Base-by-base conservation (phyloP, 2,113 vertebrate species). In the Cryptomyrus ogoouensis region DNA sequence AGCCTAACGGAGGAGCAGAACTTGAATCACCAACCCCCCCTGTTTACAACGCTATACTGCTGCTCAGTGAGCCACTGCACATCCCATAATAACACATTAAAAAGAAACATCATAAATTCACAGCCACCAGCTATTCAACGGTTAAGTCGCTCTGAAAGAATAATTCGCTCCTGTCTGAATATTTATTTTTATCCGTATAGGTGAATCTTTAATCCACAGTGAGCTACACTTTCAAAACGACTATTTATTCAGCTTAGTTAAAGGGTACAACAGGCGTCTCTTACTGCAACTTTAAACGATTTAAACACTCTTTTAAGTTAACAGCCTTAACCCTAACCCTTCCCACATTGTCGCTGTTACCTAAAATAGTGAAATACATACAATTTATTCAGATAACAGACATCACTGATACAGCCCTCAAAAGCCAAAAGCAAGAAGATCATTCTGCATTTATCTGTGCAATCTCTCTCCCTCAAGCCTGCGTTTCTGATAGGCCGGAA, bases 171-270 rank as follows among this genome's bases (percentile, higher is more conserved):
- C 74, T 42, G 35, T 80, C 74, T 80, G 35, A 80, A 80, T 42
- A 80, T 80, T 80, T 70, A 70, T 70, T 70, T 70, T 31, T 70
- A 70, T 31, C 62, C n/a, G n/a, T 70, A 70, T 70, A 70, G 62
- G 62, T 70, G 62, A 31, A 31, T 27, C 62, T 70, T 70, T 80
- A 80, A 80, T 80, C 74, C 74, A 19, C 3, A 80, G 74, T 42
- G 74, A 80, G 74, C 35, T 80, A 80, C 74, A 80, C 74, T 80
- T 39, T 80, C 74, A 80, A 80, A 35, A 80, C 31, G n/a, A 31
- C 62, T 70, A 39, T 80, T 80, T 80, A 80, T 42, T 42, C 74
- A 80, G 74, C 74, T 80, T 80, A 80, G 31, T 80, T 77, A 80
- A 39, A 80, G 74, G 31, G 74, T 80, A 39, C 74, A 80, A 80